These are phyloP conservation scores for Metopia argyrocephala DNA, from an alignment of 2,888 invertebrate species.

Conservation along the genomic window DNA sequence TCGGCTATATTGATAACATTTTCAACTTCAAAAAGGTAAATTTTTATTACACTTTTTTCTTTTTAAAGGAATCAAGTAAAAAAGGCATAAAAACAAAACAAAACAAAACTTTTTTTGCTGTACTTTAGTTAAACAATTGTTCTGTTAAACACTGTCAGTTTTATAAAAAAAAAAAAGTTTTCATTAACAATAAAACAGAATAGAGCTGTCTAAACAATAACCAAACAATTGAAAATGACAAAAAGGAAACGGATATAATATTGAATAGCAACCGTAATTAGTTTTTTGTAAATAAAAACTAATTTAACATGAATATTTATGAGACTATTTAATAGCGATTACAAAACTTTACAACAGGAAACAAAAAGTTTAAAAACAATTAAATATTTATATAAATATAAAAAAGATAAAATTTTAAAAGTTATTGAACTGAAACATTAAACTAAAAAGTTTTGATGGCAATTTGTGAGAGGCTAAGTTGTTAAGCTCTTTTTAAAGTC, in stretches of 20 bases:
- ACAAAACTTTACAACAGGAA: neutral
- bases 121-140: slow-evolving; percentile 7
- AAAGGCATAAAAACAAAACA: too few relatives aligned
- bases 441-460: neutral
- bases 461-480: neutral
- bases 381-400: neutral
- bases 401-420: neutral
- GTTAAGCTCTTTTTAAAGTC: neutral
- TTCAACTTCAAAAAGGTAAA: neutral
- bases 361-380: neutral
- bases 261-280: slow-evolving; percentile 39
- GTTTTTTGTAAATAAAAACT: slow-evolving; percentile 20
- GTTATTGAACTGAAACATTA: too few relatives aligned
- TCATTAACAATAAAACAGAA: neutral
- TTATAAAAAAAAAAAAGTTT: slow-evolving; percentile 4
- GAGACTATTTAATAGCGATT: neutral
- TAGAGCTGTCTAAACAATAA: neutral
- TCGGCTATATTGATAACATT: neutral
- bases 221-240: neutral
- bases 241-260: slow-evolving; percentile 51
- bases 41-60: neutral
- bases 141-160: slow-evolving; percentile 23
- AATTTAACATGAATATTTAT: neutral
- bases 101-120: slow-evolving; percentile 1
- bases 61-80: too few relatives aligned